Percentiles rank a stretch among this genome's conserved stretches.
phyloP scores from a whole-genome alignment of 2,888 invertebrate species.

The Eremobia ochroleuca region DNA sequence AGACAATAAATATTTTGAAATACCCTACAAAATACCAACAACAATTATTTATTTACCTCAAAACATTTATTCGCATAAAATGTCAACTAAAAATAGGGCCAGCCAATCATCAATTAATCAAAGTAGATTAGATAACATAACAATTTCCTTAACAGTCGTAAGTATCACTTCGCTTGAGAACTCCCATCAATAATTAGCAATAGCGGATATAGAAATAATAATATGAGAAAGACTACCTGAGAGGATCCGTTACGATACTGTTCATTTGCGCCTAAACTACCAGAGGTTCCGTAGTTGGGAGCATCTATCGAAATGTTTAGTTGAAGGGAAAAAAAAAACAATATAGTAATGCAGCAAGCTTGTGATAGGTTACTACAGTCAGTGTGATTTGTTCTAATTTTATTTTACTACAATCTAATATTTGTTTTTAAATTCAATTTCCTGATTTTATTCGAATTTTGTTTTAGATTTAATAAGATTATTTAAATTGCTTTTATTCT shows the following conservation, averaged over 20 bases:
- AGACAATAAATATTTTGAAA: background rate
- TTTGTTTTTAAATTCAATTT: too few relatives aligned
- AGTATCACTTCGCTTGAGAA: conserved; percentile 7
- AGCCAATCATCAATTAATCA: conserved; percentile 9
- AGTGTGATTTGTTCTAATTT: too few relatives aligned
- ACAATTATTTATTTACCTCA: background rate
- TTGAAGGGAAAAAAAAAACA: background rate
- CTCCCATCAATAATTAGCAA: conserved; percentile 24
- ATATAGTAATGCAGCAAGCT: too few relatives aligned
- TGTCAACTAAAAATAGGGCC: conserved; percentile 9
- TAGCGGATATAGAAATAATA: conserved; percentile 18
- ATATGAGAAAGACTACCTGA: conserved; percentile 1
- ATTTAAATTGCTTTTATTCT: too few relatives aligned
- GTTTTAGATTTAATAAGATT: too few relatives aligned
- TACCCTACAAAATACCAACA: background rate
- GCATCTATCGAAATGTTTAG: background rate
- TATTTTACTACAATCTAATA: too few relatives aligned
- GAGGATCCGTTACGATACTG: conserved; percentile 11
- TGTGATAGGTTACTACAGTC: too few relatives aligned
- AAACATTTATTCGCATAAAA: conserved; percentile 23
- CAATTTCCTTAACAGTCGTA: conserved; percentile 29
- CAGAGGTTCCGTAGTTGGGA: background rate
- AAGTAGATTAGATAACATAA: conserved; percentile 1
- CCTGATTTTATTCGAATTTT: too few relatives aligned
- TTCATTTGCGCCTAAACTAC: background rate